These are phyloP conservation scores for Cairina moschata DNA, from an alignment of 2,113 vertebrate genomes.

Conservation along the genomic window DNA sequence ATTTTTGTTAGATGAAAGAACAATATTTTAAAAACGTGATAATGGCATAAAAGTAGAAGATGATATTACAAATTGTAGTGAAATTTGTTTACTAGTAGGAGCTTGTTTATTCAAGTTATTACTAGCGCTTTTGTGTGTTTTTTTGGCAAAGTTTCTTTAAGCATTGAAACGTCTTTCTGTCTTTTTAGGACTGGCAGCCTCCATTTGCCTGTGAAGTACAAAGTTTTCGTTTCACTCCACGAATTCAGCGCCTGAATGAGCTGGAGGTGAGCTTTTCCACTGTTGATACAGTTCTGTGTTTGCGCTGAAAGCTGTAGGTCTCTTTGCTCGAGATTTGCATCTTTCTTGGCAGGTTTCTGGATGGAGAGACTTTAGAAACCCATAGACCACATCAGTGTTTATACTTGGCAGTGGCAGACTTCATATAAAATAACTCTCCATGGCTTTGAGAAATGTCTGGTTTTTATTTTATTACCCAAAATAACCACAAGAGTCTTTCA, in stretches of 20 bases:
- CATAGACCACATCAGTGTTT: neutral
- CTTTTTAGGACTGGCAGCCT: conserved; percentile 94
- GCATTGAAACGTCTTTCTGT: conserved; percentile 15
- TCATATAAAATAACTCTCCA: conserved; percentile 18
- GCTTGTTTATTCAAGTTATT: neutral
- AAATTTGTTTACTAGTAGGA: neutral
- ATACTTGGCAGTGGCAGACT: neutral
- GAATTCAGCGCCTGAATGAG: conserved; percentile 95
- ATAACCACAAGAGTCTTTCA: conserved; percentile 41
- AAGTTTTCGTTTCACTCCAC: conserved; percentile 94
- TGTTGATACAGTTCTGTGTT: neutral
- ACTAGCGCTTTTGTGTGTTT: neutral
- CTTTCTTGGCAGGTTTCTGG: conserved; percentile 33
- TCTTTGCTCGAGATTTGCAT: neutral
- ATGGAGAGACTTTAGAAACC: conserved; percentile 17
- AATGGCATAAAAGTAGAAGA: neutral
- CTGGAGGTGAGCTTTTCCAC: conserved; percentile 86
- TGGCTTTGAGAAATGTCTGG: neutral
- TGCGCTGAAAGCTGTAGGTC: neutral
- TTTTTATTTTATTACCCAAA: conserved; percentile 41
- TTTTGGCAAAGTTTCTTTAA: neutral
- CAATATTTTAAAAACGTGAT: neutral
- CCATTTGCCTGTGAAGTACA: conserved; percentile 97
- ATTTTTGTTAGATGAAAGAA: neutral
- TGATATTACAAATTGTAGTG: neutral